Evolutionary conservation across 2,797 vertebrate genomes (phyloP), one percentile per base, ranked within the genome.

Genomic region (Gorsachius magnificus): DNA sequence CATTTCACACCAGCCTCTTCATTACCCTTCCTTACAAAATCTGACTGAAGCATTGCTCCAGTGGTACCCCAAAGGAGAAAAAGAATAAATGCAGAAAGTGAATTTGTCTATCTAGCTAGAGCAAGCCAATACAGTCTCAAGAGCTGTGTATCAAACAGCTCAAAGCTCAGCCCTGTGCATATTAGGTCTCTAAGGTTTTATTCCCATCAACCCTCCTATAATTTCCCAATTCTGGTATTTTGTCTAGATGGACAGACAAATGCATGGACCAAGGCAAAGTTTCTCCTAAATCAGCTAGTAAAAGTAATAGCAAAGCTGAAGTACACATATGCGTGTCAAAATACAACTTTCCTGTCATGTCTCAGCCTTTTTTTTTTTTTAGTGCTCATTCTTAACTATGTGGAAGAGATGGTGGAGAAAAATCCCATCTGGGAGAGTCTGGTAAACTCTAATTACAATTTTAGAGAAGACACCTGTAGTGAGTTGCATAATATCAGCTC

Each of bases 371-470:
- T 61, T 36, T 18, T 43, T 43, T 92, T 92, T 76, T 45, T 14
- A 35, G 13, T 57, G 10, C 19, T 87, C 9, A 5, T 69, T 96
- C 71, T 94, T 95, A 91, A 95, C 75, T 72, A 93, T 3, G 2
- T 58, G 41, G 50, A 93, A 87, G 31, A 94, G 24, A 69, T 21
- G 5, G 0, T 31, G n/a, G 53, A 84, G 69, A 80, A 91, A 89
- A 91, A 75, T 81, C 69, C 79, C 93, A 89, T 54, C 53, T 86
- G 88, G 69, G 77, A 95, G 60, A 93, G 57, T 50, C 72, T 81
- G 72, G 69, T 75, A 95, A 93, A 81, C 57, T 72, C 33, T 58
- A 95, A 89, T 95, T 82, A 95, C 54, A 80, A 87, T 94, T 93
- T 87, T 76, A 95, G 61, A 91, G 81, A 85, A 92, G 88, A 82